Evolutionary conservation across 2,113 vertebrate species (phyloP), one percentile per base, ranked within the genome.

Genomic region (Manacus vitellinus): DNA sequence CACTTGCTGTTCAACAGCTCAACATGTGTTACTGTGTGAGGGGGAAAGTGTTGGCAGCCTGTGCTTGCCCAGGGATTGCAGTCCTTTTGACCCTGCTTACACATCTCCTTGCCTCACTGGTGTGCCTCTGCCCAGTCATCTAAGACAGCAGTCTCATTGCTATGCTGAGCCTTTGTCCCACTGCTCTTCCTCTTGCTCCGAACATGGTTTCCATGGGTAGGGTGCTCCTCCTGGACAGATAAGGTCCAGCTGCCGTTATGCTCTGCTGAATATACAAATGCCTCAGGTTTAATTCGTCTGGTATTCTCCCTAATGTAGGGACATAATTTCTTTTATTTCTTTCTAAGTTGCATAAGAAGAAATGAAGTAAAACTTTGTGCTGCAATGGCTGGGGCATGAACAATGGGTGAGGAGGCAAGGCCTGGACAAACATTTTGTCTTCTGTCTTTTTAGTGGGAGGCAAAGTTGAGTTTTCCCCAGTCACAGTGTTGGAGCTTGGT

Each of bases 1-100:
- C 5, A 6, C 18, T 88, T 0, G 0, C 13, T 49, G 12, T 31
- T 56, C 2, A 2, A 39, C 47, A 80, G 63, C 18, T 71, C 73
- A 62, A 9, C 13, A 23, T 37, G 43, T 63, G 63, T 59, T 59
- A 7, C 3, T 4, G 1, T 37, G 44, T 2, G 2, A 63, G 28
- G 12, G 13, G 17, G 23, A 51, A 77, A 52, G 21, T 11, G 10
- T 17, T 37, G 63, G 37, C 9, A 7, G 33, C 20, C 44, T 46
- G 12, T 41, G 47, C 33, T 72, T 76, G 49, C 54, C 16, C 39
- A 41, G 1, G 1, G 35, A 11, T 67, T 83, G 28, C 62, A 46
- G 31, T 49, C 22, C 14, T 43, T 49, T 37, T 63, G 31, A 72
- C 6, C 19, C 20, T 59, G 25, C 46, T 76, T 44, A 19, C 43